Evolutionary conservation across 2,113 vertebrate species (phyloP).

Genomic region (Ameiurus melas): DNA sequence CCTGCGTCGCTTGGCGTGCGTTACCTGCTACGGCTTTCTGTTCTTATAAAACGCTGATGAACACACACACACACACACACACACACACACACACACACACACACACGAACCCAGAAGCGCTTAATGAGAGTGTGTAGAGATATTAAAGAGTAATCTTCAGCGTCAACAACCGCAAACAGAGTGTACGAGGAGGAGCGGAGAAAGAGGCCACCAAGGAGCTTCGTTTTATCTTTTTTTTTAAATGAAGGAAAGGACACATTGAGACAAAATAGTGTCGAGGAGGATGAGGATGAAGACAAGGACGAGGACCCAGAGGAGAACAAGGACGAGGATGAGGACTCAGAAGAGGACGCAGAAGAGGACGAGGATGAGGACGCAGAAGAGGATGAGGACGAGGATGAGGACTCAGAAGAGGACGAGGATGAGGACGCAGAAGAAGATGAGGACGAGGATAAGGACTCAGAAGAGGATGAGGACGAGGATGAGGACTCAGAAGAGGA

Average conservation of each 20-base stretch:
- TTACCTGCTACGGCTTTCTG: slow-evolving; percentile 77
- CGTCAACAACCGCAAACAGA: slow-evolving; percentile 41
- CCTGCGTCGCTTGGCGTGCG: slow-evolving; percentile 67
- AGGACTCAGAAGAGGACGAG: no score
- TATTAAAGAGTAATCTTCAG: slow-evolving; percentile 57
- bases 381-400: no score
- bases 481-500: no score
- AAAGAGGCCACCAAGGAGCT: slow-evolving; percentile 19
- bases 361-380: no score
- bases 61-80: neutral
- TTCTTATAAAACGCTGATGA: slow-evolving; percentile 72
- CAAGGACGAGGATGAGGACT: no score
- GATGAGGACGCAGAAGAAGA: no score
- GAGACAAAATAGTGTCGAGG: neutral
- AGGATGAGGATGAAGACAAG: neutral
- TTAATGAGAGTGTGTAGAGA: slow-evolving; percentile 63
- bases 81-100: no score
- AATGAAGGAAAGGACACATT: neutral
- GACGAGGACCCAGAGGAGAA: no score
- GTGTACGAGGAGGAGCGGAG: slow-evolving; percentile 33
- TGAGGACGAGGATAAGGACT: no score
- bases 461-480: no score
- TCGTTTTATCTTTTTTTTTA: neutral
- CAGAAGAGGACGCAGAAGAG: no score
- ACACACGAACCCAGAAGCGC: slow-evolving; percentile 40